Evolutionary conservation across 2,888 invertebrate genomes (phyloP), one percentile per base, ranked within the genome.

Genomic region (Exephanes ischioxanthus): DNA sequence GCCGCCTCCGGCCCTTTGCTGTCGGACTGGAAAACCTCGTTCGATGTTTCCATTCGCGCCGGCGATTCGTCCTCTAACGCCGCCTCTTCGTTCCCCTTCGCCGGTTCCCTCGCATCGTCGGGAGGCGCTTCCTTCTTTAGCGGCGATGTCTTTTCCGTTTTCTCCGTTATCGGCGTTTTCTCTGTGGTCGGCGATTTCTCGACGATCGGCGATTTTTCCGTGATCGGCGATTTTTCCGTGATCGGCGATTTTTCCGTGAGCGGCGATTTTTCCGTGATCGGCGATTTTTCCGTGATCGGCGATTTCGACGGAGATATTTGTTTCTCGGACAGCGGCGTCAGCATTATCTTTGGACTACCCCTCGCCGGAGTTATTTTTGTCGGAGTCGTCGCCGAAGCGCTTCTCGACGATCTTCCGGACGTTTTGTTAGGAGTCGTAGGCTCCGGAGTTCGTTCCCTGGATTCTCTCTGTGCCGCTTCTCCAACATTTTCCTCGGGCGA

Each of bases 401-500:
- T 90, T 61, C 88, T 85, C 0, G 89, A 85, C 1, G 88, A 80
- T 63, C 91, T 91, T 6, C 92, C 90, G 0, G 92, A 90, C 58
- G 93, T 92, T 85, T 91, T 91, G 0, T 91, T 90, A 1, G 91
- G 89, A 53, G 90, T 87, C 7, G 83, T 22, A 3, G 90, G 87
- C 51, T 93, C 93, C 6, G 88, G 88, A 2, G 90, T 87, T 79
- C 87, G 91, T 68, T 91, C 89, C 76, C 89, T 88, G 9, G 87
- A 90, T 70, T 91, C 89, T 77, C 88, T 88, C 11, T 77, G 78
- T 4, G 73, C 63, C 11, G 87, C 80, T 11, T 90, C 90, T 0
- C 77, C 83, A 1, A 61, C 71, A 67, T 68, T 84, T 9, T 89
- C 89, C 71, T 90, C 88, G 79, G 89, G 89, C 16, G 89, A 71